Evolutionary conservation across 2,888 invertebrate species (phyloP).

Genomic region (Acrocyrtus sp.): DNA sequence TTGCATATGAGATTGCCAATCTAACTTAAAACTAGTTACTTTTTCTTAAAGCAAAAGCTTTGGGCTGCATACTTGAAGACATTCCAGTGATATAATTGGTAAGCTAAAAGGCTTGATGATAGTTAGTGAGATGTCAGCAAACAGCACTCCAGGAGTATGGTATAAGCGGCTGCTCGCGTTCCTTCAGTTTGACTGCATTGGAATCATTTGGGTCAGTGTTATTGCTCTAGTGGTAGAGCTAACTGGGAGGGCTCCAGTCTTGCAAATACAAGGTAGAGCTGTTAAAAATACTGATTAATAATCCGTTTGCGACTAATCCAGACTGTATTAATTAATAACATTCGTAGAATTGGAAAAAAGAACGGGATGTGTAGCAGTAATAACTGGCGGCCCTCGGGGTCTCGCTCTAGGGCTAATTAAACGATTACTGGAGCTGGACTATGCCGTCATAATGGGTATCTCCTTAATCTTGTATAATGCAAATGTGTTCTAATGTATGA

Average conservation of each 20-base stretch:
- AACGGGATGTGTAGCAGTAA: background rate
- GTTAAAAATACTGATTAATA: background rate
- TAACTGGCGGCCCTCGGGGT: slow-evolving; percentile 9
- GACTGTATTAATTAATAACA: too few relatives aligned
- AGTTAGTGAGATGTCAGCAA: too few relatives aligned
- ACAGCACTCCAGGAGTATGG: too few relatives aligned
- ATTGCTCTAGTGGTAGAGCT: slow-evolving; percentile 1
- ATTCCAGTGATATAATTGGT: too few relatives aligned
- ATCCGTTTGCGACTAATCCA: background rate
- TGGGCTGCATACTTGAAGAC: too few relatives aligned
- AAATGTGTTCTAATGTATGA: background rate
- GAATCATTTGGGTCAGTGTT: background rate
- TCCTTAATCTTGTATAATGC: slow-evolving; percentile 71
- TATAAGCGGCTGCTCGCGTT: slow-evolving; percentile 5
- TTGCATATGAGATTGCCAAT: too few relatives aligned
- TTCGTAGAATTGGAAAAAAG: background rate
- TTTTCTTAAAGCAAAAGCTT: too few relatives aligned
- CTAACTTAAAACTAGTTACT: too few relatives aligned
- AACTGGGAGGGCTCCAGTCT: slow-evolving; percentile 1
- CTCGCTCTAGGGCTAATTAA: slow-evolving; percentile 17
- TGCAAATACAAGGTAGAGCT: slow-evolving; percentile 1
- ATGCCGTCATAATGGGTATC: slow-evolving; percentile 80
- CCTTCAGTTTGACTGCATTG: slow-evolving; percentile 8
- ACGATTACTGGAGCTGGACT: slow-evolving; percentile 73
- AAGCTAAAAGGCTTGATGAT: too few relatives aligned